These are phyloP conservation scores for Metallyticus violacea DNA, from an alignment of 2,888 invertebrate genomes.

Conservation along the genomic window DNA sequence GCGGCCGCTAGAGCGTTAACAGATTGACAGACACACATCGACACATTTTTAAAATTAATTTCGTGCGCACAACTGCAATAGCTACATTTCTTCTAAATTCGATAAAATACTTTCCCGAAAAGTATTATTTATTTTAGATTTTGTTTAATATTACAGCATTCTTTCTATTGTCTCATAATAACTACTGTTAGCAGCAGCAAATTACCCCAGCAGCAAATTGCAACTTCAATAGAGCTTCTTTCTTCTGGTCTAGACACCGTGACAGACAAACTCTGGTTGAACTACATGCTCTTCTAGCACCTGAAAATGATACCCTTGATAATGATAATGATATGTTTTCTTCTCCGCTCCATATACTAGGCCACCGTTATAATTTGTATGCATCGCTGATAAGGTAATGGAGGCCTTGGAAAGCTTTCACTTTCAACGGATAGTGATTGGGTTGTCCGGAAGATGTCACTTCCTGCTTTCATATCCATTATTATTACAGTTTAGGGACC, in stretches of 20 bases:
- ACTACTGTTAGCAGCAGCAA: not conserved
- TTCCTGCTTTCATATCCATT: not conserved
- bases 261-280: not conserved
- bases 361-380: not conserved
- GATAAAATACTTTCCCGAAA: too few species aligned
- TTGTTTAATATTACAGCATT: not conserved
- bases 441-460: not conserved
- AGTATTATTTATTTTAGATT: not conserved
- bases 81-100: too few species aligned
- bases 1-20: too few species aligned
- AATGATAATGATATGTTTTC: not conserved
- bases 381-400: not conserved
- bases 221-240: not conserved
- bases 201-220: not conserved
- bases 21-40: too few species aligned
- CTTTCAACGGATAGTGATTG: not conserved
- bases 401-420: not conserved
- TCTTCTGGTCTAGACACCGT: not conserved
- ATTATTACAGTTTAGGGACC: not conserved
- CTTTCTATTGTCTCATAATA: not conserved
- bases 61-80: too few species aligned
- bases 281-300: not conserved
- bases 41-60: too few species aligned
- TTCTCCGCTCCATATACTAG: not conserved
- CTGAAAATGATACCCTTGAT: not conserved